These are phyloP conservation scores for Azorinus chamasolen DNA, from an alignment of 2,888 invertebrate genomes.

Conservation along the genomic window DNA sequence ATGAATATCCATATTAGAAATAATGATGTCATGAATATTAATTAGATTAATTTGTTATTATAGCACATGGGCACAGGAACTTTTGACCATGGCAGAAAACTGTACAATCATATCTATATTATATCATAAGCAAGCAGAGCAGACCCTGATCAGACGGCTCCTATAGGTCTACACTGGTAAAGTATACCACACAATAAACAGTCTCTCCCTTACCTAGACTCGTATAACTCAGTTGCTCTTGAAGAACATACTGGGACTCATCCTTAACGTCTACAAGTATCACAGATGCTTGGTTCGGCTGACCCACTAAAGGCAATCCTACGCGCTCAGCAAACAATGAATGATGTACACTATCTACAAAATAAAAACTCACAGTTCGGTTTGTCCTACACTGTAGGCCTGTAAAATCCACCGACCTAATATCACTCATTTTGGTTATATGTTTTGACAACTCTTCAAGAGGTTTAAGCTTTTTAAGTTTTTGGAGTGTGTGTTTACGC, in stretches of 20 bases:
- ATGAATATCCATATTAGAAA: no score
- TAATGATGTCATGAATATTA: no score
- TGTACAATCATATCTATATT: no score
- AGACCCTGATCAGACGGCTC: no score
- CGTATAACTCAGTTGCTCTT: conserved; percentile 84
- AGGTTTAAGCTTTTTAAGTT: conserved; percentile 62
- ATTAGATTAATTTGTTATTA: no score
- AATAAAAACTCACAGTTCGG: conserved; percentile 89
- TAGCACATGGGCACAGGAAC: no score
- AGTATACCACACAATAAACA: no score
- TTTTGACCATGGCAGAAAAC: no score
- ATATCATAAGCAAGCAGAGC: no score
- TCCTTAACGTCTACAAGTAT: conserved; percentile 90
- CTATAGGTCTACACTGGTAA: no score
- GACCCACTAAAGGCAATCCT: conserved; percentile 89
- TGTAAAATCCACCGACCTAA: conserved; percentile 60
- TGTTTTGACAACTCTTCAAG: conserved; percentile 39
- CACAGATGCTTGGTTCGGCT: conserved; percentile 82
- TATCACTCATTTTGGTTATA: conserved; percentile 35
- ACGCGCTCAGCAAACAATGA: conserved; percentile 92
- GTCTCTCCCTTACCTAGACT: conserved; percentile 86
- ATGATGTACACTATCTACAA: conserved; percentile 91
- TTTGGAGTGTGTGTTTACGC: conserved; percentile 70
- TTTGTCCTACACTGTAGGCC: conserved; percentile 88
- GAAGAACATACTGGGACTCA: conserved; percentile 90